These are phyloP conservation scores for Neelides sp. DNA, from an alignment of 1,140 invertebrate species.

Conservation along the genomic window DNA sequence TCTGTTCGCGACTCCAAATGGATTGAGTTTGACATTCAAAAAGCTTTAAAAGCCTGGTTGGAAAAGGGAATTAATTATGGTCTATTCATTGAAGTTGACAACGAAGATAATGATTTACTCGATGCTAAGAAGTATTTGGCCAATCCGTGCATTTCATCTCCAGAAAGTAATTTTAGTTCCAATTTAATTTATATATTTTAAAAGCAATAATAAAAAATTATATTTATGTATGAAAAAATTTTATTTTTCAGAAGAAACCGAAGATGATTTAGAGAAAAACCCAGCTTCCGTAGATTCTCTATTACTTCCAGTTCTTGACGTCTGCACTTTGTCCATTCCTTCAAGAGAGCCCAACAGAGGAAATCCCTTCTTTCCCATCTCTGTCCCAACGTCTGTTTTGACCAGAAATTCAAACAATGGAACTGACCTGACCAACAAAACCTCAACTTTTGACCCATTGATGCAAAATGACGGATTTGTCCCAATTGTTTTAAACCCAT, in stretches of 20 bases:
- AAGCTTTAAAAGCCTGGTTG: conserved; percentile 34
- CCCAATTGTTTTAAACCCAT: background rate
- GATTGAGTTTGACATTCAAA: conserved; percentile 36
- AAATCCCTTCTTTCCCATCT: background rate
- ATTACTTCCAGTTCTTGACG: conserved; percentile 3
- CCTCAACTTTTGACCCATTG: background rate
- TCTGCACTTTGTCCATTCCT: background rate
- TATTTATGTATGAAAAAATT: background rate
- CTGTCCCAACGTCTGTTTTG: background rate
- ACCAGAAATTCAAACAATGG: conserved; percentile 1
- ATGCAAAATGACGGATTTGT: conserved; percentile 8
- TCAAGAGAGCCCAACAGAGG: background rate
- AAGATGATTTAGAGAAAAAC: background rate
- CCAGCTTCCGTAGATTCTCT: background rate
- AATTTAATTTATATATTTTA: background rate
- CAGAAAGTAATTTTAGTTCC: conserved; percentile 38
- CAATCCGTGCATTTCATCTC: conserved; percentile 37
- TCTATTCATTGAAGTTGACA: conserved; percentile 46
- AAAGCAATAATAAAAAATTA: background rate
- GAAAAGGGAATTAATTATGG: conserved; percentile 42
- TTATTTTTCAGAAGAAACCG: background rate
- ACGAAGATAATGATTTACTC: conserved; percentile 45
- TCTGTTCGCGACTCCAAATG: conserved; percentile 35
- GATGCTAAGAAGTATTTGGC: conserved; percentile 43
- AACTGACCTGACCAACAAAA: background rate